Evolutionary conservation across 2,113 vertebrate species (phyloP).

Genomic region (Bostrychus sinensis): DNA sequence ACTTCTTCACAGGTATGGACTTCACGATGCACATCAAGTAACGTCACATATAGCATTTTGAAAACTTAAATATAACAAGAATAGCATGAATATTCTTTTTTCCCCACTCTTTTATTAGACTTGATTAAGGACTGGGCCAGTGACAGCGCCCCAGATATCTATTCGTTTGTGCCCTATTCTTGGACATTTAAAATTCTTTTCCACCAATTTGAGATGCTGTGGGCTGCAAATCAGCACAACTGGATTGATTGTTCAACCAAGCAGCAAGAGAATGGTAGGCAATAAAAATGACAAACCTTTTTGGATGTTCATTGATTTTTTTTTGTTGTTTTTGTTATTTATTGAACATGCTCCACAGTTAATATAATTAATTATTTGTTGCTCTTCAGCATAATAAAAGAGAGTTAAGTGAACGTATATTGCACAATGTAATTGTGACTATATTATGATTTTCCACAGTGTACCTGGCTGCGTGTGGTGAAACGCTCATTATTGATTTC

Average conservation of each 20-base stretch:
- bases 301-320: not conserved
- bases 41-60: not conserved
- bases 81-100: not conserved
- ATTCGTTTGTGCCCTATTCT: slow-evolving; percentile 97
- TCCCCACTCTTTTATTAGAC: slow-evolving; percentile 74
- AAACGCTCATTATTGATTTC: slow-evolving; percentile 96
- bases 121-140: slow-evolving; percentile 98
- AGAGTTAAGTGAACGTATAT: slow-evolving; percentile 29
- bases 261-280: slow-evolving; percentile 97
- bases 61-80: not conserved
- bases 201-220: slow-evolving; percentile 99
- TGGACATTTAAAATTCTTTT: slow-evolving; percentile 98
- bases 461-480: slow-evolving; percentile 96
- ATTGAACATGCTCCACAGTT: no score
- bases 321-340: no score
- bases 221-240: slow-evolving; percentile 98
- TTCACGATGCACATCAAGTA: not conserved
- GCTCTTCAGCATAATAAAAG: slow-evolving; percentile 7
- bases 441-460: slow-evolving; percentile 85
- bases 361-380: not conserved
- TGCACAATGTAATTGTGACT: slow-evolving; percentile 3
- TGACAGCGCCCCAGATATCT: slow-evolving; percentile 94
- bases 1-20: slow-evolving; percentile 93
- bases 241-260: slow-evolving; percentile 99
- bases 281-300: not conserved